Percentiles rank a stretch among this genome's conserved stretches.
phyloP scores from a whole-genome alignment of 2,797 vertebrate genomes.

The Zenarchopterus dispar region DNA sequence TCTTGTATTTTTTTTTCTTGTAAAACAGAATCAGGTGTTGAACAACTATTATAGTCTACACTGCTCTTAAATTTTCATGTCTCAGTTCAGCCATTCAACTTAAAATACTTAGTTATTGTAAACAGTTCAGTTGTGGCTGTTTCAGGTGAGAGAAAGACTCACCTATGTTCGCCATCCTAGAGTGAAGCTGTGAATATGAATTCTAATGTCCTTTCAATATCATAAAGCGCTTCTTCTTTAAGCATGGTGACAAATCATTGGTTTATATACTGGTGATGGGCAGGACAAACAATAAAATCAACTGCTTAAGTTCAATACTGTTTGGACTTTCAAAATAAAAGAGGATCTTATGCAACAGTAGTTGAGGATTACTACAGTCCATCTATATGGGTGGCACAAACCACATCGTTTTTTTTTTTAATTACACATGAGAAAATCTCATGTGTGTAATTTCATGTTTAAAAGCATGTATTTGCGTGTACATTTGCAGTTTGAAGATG shows the following conservation, averaged over 20 bases:
- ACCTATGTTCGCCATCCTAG: conserved; percentile 53
- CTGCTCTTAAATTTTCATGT: background rate
- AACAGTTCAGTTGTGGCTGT: background rate
- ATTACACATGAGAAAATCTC: too few relatives aligned
- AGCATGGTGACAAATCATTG: conserved; percentile 22
- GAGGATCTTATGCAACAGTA: background rate
- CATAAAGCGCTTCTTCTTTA: conserved; percentile 4
- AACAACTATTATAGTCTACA: background rate
- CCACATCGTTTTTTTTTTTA: too few relatives aligned
- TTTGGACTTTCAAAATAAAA: conserved; percentile 42
- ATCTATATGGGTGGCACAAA: too few relatives aligned
- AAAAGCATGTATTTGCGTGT: too few relatives aligned
- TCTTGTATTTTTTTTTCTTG: too few relatives aligned
- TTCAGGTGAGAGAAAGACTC: conserved; percentile 13
- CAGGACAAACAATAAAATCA: conserved; percentile 28
- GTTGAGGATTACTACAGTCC: too few relatives aligned
- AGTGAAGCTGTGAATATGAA: background rate
- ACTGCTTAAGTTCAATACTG: background rate
- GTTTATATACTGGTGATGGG: conserved; percentile 13
- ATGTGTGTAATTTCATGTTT: too few relatives aligned
- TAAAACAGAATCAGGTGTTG: too few relatives aligned
- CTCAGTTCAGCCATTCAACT: background rate
- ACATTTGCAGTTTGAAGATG: too few relatives aligned
- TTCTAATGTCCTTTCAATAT: background rate
- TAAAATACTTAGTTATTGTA: background rate